These are phyloP conservation scores for Pseudolaguvia tuberculata DNA, from an alignment of 2,113 vertebrate species.

Conservation along the genomic window DNA sequence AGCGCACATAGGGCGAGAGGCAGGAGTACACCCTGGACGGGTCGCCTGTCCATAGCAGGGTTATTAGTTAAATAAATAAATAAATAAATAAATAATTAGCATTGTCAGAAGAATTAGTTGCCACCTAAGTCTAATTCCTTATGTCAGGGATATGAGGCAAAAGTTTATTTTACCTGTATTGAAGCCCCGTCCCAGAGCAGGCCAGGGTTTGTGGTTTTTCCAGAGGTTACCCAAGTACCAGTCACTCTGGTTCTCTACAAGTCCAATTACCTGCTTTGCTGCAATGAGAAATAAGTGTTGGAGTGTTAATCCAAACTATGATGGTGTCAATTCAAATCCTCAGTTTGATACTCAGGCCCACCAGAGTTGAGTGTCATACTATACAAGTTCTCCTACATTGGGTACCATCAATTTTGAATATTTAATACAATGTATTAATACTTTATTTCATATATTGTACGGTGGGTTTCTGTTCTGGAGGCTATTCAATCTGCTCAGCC, in stretches of 20 bases:
- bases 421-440: no score
- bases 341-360: no score
- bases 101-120: background rate
- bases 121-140: background rate
- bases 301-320: no score
- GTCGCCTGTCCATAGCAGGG: no score
- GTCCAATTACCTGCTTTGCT: conserved; percentile 90
- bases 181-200: conserved; percentile 90
- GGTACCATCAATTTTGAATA: no score
- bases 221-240: conserved; percentile 93
- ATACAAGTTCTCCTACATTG: background rate
- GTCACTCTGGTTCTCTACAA: conserved; percentile 96
- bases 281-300: conserved; percentile 31
- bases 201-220: conserved; percentile 97
- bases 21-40: no score
- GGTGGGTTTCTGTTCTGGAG: background rate
- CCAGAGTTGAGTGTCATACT: no score
- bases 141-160: background rate
- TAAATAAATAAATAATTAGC: background rate
- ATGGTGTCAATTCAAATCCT: no score
- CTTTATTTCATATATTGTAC: background rate
- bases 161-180: conserved; percentile 79
- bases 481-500: background rate
- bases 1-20: no score
- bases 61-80: no score